A percentile compares a stretch with the other conserved stretches of the same genome.
These are phyloP conservation scores for Drosophila merina DNA, from an alignment of 2,888 invertebrate species.

Conservation along the genomic window DNA sequence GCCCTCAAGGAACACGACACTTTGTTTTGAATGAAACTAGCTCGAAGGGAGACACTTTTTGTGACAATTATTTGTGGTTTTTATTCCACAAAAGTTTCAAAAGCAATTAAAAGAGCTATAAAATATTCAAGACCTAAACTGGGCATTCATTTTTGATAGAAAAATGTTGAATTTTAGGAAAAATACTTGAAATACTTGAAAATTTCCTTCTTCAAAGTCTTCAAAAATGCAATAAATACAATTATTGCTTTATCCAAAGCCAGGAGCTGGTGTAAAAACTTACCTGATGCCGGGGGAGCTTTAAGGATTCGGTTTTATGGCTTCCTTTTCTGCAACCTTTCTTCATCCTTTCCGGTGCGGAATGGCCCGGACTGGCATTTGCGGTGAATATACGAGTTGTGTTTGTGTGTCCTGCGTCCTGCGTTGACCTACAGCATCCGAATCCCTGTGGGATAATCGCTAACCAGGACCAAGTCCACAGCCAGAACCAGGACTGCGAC, in stretches of 20 bases:
- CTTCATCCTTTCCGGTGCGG: constrained; percentile 1
- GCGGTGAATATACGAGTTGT: neutral
- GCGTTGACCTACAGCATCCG: constrained; percentile 23
- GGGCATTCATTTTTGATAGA: too few species aligned
- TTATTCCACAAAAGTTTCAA: too few species aligned
- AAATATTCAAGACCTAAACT: too few species aligned
- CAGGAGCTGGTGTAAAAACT: neutral
- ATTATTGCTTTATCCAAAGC: neutral
- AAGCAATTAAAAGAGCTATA: too few species aligned
- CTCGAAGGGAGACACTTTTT: too few species aligned
- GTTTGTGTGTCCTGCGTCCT: neutral
- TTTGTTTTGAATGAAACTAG: too few species aligned
- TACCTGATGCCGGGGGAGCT: constrained; percentile 12
- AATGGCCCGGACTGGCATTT: neutral
- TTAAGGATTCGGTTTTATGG: constrained; percentile 29
- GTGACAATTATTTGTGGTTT: too few species aligned
- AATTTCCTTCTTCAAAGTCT: neutral
- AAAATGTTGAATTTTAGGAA: too few species aligned
- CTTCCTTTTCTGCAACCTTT: constrained; percentile 8
- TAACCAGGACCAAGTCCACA: constrained; percentile 14
- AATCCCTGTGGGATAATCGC: constrained; percentile 24
- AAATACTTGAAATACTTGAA: neutral
- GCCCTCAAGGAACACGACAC: too few species aligned
- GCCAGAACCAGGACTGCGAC: neutral
- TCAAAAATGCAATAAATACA: too few species aligned